Conservation (phyloP, 30 jellyfish, hydroid and myxozoan genomes). For the Aurelia coerulea region DNA sequence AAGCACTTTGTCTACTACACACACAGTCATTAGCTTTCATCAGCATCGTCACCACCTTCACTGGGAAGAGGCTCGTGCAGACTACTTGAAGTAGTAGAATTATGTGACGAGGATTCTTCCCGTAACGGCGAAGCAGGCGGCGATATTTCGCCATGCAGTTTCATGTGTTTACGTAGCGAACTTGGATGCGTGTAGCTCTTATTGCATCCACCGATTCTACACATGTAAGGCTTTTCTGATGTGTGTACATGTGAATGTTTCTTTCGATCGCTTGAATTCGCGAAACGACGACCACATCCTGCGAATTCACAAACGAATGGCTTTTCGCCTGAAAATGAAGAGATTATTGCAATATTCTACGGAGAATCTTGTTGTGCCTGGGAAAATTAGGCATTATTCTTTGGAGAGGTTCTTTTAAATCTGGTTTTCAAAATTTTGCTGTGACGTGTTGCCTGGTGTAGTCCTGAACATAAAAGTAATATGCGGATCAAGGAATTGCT, state of each 20-base stretch:
- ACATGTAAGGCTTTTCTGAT: conserved; percentile 89
- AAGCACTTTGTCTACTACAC: no score
- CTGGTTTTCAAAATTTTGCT: no score
- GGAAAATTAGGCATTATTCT: no score
- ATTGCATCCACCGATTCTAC: conserved; percentile 88
- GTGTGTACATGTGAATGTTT: conserved; percentile 89
- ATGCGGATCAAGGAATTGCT: no score
- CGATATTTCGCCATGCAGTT: conserved; percentile 88
- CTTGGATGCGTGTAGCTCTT: conserved; percentile 97
- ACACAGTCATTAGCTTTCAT: no score
- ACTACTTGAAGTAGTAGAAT: neutral
- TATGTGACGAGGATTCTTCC: conserved; percentile 17
- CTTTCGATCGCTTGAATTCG: conserved; percentile 83
- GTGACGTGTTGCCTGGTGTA: no score
- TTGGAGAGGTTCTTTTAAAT: no score
- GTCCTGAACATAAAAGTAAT: no score
- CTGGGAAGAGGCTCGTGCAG: neutral
- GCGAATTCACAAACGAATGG: conserved; percentile 91
- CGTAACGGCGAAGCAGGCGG: conserved; percentile 69
- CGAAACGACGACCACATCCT: conserved; percentile 94
- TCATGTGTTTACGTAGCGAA: conserved; percentile 84
- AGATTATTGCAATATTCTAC: neutral
- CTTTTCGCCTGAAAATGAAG: conserved; percentile 60
- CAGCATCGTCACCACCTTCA: neutral
- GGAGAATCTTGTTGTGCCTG: neutral